These are phyloP conservation scores for Dromococcyx pavoninus DNA, from an alignment of 2,797 vertebrate genomes.

Conservation along the genomic window DNA sequence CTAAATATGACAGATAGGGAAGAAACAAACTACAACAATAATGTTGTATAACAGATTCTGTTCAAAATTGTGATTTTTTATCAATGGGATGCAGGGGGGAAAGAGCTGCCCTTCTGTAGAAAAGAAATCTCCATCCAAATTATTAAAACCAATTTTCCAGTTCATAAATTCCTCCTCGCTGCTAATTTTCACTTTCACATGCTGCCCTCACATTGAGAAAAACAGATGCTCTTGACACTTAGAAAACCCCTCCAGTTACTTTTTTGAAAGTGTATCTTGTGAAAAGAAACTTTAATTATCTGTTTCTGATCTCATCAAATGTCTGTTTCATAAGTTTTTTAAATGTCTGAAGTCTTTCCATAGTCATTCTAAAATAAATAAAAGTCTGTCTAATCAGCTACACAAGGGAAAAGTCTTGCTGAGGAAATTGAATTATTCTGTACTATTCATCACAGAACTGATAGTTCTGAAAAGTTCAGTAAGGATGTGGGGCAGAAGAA, in stretches of 20 bases:
- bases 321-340: not conserved
- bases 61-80: not conserved
- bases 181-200: not conserved
- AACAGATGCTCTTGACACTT: not conserved
- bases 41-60: not conserved
- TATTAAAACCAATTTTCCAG: not conserved
- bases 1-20: not conserved
- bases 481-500: not conserved
- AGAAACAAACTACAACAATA: not conserved
- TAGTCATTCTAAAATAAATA: not conserved
- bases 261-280: not conserved
- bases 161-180: not conserved
- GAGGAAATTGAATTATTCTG: not conserved
- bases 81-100: not conserved
- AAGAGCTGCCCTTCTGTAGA: not conserved
- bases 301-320: not conserved
- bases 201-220: not conserved
- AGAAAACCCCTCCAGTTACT: not conserved
- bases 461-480: not conserved
- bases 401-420: not conserved
- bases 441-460: not conserved
- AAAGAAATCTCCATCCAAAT: not conserved
- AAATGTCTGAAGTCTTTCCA: not conserved
- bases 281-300: not conserved
- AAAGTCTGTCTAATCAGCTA: not conserved